phyloP scores from a whole-genome alignment of 2,797 vertebrate species.

The Adrianichthys oophorus region DNA sequence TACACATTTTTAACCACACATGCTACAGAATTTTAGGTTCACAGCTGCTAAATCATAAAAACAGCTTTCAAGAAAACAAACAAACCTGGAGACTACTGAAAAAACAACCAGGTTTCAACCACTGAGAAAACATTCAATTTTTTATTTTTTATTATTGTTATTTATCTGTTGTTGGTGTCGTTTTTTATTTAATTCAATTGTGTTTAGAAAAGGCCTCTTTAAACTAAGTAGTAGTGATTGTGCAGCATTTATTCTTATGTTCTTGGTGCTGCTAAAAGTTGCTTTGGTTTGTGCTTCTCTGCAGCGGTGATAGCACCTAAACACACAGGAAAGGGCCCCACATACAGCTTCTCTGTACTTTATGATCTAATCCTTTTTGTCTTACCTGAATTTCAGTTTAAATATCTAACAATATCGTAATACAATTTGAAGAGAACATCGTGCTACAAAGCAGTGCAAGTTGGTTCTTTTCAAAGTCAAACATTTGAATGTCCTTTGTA shows the following conservation, averaged over 20 bases:
- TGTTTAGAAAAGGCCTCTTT: constrained; percentile 76
- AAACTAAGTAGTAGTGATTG: constrained; percentile 79
- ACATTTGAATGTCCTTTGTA: constrained; percentile 71
- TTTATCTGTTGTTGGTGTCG: not conserved
- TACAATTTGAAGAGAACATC: constrained; percentile 58
- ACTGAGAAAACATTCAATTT: constrained; percentile 81
- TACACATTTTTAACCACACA: constrained; percentile 79
- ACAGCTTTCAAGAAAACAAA: constrained; percentile 53
- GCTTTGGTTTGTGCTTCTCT: constrained; percentile 86
- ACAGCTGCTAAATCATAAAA: constrained; percentile 75
- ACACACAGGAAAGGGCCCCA: constrained; percentile 65
- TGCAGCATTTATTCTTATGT: constrained; percentile 74
- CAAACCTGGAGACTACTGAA: constrained; percentile 60
- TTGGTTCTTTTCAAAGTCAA: constrained; percentile 61
- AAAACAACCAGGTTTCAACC: constrained; percentile 69
- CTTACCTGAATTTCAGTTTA: constrained; percentile 64
- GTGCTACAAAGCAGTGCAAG: constrained; percentile 74
- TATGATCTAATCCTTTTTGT: constrained; percentile 40
- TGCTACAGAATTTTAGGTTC: constrained; percentile 77
- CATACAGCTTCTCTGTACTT: constrained; percentile 50
- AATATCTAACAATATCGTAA: constrained; percentile 47
- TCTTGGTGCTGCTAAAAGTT: constrained; percentile 77
- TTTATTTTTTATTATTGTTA: constrained; percentile 34
- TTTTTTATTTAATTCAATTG: constrained; percentile 34
- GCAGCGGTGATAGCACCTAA: constrained; percentile 80